These are phyloP conservation scores for Prinia subflava DNA, from an alignment of 2,113 vertebrate species.

Conservation along the genomic window DNA sequence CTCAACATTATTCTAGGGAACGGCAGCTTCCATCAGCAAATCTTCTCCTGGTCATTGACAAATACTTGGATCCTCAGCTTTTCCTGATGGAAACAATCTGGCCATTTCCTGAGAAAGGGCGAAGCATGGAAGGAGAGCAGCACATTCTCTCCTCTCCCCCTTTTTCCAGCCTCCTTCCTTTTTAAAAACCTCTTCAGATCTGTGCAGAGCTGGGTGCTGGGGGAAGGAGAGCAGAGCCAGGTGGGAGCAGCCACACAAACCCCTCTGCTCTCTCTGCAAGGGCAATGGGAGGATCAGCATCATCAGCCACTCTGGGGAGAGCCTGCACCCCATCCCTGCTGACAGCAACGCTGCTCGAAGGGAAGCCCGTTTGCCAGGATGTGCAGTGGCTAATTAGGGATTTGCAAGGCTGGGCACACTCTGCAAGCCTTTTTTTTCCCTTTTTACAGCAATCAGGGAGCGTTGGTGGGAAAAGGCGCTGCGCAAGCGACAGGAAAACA, in stretches of 20 bases:
- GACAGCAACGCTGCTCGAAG: not conserved
- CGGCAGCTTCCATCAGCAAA: not conserved
- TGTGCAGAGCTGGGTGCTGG: fast-evolving
- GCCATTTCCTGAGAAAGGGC: not conserved
- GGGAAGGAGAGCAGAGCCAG: not conserved
- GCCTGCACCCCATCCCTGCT: not conserved
- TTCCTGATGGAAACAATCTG: conserved; percentile 55
- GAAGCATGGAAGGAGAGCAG: not conserved
- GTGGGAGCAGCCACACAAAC: not conserved
- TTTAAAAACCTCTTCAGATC: not conserved
- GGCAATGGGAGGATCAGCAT: not conserved
- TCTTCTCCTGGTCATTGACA: conserved; percentile 36
- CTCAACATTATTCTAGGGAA: not conserved
- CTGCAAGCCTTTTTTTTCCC: not conserved
- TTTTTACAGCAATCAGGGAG: not conserved
- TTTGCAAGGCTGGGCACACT: not conserved
- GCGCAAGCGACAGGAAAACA: conserved; percentile 6
- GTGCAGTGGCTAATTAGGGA: not conserved
- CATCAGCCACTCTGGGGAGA: not conserved
- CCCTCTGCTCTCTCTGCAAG: not conserved
- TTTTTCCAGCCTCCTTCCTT: not conserved
- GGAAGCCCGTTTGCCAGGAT: not conserved
- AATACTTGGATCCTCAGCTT: conserved; percentile 38
- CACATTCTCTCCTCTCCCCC: not conserved
- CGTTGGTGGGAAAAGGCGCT: not conserved